These are phyloP conservation scores for Onychostoma macrolepis DNA, from an alignment of 2,113 vertebrate genomes.

Conservation along the genomic window DNA sequence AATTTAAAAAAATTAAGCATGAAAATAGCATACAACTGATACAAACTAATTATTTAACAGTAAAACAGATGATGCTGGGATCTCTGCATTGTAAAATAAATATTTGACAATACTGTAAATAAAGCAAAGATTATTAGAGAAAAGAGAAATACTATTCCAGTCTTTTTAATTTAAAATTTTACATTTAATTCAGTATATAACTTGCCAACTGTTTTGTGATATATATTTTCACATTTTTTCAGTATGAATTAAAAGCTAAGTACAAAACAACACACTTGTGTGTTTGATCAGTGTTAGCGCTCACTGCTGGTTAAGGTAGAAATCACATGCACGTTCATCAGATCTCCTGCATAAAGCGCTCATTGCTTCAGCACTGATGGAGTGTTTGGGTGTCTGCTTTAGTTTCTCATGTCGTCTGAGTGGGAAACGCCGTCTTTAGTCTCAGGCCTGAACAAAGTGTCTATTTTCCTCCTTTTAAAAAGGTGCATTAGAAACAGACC, in stretches of 20 bases:
- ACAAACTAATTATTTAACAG: too few species aligned
- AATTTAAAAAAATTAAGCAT: background rate
- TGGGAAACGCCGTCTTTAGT: background rate
- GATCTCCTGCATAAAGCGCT: background rate
- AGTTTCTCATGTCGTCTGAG: background rate
- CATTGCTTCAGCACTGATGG: background rate
- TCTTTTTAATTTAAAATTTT: background rate
- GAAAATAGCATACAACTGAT: too few species aligned
- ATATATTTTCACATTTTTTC: background rate
- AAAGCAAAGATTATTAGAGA: too few species aligned
- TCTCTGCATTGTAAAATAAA: too few species aligned
- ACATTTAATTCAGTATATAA: background rate
- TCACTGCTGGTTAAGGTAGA: background rate
- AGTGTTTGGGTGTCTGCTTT: background rate
- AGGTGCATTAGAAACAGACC: slow-evolving; percentile 12
- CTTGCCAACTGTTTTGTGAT: background rate
- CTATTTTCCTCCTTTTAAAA: background rate
- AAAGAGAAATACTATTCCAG: too few species aligned
- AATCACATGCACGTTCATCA: background rate
- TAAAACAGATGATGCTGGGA: too few species aligned
- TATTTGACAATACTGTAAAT: too few species aligned
- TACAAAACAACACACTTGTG: background rate
- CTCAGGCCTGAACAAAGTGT: background rate
- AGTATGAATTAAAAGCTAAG: background rate
- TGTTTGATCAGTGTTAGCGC: background rate